A percentile compares a stretch with the other conserved stretches of the same genome.
Evolutionary conservation across 2,888 invertebrate genomes (phyloP).

Genomic region (Caprella mutica): DNA sequence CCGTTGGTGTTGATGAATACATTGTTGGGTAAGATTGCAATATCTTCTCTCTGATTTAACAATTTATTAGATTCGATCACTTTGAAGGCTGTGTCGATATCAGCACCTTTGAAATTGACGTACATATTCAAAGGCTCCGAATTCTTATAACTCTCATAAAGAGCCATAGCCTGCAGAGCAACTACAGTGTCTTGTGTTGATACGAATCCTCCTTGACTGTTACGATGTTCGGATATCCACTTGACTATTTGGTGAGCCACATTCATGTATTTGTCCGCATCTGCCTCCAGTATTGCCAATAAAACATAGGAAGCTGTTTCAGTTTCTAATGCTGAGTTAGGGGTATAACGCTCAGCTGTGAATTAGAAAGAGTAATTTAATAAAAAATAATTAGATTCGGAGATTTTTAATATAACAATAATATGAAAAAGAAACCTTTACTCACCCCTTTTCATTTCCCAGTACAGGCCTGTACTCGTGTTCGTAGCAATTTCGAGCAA

Average conservation of each 20-base stretch:
- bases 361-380: too few species aligned
- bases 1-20: constrained; percentile 46
- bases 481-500: too few species aligned
- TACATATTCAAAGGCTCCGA: constrained; percentile 42
- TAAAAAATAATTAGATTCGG: too few species aligned
- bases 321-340: constrained; percentile 50
- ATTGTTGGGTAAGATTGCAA: constrained; percentile 44
- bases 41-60: constrained; percentile 43
- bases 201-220: constrained; percentile 57
- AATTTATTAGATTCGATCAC: constrained; percentile 44
- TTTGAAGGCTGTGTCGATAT: constrained; percentile 42
- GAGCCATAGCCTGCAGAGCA: constrained; percentile 44
- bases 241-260: constrained; percentile 52
- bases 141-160: constrained; percentile 39
- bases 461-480: too few species aligned
- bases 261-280: constrained; percentile 45
- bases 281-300: constrained; percentile 48
- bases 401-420: too few species aligned
- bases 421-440: too few species aligned
- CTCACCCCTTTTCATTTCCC: too few species aligned
- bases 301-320: constrained; percentile 59
- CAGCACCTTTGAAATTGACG: constrained; percentile 40
- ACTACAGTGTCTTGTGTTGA: constrained; percentile 58
- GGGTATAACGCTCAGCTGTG: too few species aligned
- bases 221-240: constrained; percentile 60